Conservation (phyloP, 2,888 invertebrate genomes). For the Philonicus albiceps region DNA sequence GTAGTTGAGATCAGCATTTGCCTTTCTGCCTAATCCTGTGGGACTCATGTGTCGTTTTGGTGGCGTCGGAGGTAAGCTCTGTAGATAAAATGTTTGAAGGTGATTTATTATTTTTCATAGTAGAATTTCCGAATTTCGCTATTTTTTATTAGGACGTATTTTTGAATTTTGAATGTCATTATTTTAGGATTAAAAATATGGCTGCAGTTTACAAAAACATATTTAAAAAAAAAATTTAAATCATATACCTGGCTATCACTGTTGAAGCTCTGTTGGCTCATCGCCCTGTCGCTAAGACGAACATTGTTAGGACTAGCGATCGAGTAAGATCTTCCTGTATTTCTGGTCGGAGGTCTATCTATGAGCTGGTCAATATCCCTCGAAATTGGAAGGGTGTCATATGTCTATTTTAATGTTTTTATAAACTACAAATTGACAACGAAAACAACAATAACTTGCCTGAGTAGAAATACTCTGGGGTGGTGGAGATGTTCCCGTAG, state of each 20-base stretch:
- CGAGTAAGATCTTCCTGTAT: slow-evolving; percentile 56
- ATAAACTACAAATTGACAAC: neutral
- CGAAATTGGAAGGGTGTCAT: slow-evolving; percentile 57
- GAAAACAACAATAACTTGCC: slow-evolving; percentile 61
- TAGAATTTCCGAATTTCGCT: neutral
- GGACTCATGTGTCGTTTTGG: slow-evolving; percentile 66
- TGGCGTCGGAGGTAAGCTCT: slow-evolving; percentile 67
- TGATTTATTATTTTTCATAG: no score
- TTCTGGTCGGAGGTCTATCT: slow-evolving; percentile 46
- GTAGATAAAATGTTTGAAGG: slow-evolving; percentile 45
- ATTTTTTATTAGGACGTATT: no score
- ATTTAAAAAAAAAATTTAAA: neutral
- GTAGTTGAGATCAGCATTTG: neutral
- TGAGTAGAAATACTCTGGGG: slow-evolving; percentile 89
- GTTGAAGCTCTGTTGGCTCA: slow-evolving; percentile 72
- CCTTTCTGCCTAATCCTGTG: slow-evolving; percentile 54
- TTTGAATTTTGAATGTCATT: no score
- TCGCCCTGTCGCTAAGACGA: slow-evolving; percentile 62
- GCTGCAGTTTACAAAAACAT: no score
- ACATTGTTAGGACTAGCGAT: slow-evolving; percentile 50
- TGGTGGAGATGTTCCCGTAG: slow-evolving; percentile 84
- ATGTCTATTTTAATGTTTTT: slow-evolving; percentile 57
- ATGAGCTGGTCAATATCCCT: slow-evolving; percentile 51
- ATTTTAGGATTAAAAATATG: no score
- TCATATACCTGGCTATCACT: slow-evolving; percentile 70